Evolutionary conservation across 2,113 vertebrate genomes (phyloP).

Genomic region (Lasiurus borealis): DNA sequence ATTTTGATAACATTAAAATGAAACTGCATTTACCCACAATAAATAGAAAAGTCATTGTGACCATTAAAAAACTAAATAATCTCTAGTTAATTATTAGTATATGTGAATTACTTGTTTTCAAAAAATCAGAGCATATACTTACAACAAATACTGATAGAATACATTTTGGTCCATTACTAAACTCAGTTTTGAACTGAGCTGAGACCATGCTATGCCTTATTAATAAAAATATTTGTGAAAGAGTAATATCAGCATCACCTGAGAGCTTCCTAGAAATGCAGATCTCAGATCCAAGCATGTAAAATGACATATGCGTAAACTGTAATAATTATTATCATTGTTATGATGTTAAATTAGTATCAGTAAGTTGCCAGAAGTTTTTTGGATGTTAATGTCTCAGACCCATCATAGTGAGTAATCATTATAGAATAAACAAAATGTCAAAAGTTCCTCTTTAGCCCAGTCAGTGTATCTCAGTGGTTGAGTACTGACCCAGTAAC

Average conservation of each 20-base stretch:
- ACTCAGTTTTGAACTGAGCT: neutral
- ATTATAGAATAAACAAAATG: neutral
- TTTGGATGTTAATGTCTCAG: neutral
- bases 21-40: neutral
- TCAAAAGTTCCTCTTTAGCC: neutral
- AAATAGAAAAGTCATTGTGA: neutral
- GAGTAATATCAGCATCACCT: neutral
- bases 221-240: neutral
- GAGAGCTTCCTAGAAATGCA: neutral
- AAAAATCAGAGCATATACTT: neutral
- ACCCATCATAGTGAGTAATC: neutral
- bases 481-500: too few species aligned
- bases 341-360: neutral
- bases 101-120: neutral
- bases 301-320: neutral
- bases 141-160: neutral
- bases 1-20: neutral
- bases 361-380: neutral
- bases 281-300: neutral
- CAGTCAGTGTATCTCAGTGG: too few species aligned
- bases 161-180: neutral
- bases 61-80: neutral
- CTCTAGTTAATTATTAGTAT: neutral
- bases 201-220: neutral
- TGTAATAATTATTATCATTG: neutral